Percentiles rank a stretch among this genome's conserved stretches.
Evolutionary conservation across 2,113 vertebrate species (phyloP).

Genomic region (Phoenicopterus ruber): DNA sequence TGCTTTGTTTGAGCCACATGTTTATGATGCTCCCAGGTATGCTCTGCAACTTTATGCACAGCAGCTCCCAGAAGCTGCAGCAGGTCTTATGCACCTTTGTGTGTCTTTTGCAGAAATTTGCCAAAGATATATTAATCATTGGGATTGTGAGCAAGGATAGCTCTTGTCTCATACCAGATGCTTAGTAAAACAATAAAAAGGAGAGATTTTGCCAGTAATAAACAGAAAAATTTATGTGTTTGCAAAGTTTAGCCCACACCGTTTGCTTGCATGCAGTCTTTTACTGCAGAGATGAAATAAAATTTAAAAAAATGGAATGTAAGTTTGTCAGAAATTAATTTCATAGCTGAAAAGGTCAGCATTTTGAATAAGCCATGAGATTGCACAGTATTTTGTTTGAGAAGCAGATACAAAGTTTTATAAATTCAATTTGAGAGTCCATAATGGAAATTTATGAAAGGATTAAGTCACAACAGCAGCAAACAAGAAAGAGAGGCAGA

Average conservation of each 20-base stretch:
- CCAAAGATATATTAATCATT: not conserved
- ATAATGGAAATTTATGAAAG: not conserved
- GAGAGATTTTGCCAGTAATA: not conserved
- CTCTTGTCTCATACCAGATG: not conserved
- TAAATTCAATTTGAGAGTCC: not conserved
- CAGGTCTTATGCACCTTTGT: not conserved
- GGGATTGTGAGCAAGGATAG: not conserved
- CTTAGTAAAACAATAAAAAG: not conserved
- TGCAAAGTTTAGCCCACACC: not conserved
- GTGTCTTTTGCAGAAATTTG: not conserved
- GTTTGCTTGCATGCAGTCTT: not conserved
- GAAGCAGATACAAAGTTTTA: not conserved
- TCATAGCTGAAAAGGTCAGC: not conserved
- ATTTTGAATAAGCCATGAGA: not conserved
- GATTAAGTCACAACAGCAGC: not conserved
- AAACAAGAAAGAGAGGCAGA: not conserved
- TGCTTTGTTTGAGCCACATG: not conserved
- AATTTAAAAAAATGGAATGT: rapidly evolving
- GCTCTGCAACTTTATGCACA: not conserved
- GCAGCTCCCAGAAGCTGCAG: not conserved
- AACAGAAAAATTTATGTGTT: not conserved
- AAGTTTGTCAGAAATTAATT: not conserved
- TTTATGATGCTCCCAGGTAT: rapidly evolving
- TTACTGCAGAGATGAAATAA: not conserved
- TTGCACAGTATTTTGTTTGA: not conserved